A percentile compares a stretch with the other conserved stretches of the same genome.
phyloP scores from a whole-genome alignment of 2,113 vertebrate species.

The Pampusana beccarii region DNA sequence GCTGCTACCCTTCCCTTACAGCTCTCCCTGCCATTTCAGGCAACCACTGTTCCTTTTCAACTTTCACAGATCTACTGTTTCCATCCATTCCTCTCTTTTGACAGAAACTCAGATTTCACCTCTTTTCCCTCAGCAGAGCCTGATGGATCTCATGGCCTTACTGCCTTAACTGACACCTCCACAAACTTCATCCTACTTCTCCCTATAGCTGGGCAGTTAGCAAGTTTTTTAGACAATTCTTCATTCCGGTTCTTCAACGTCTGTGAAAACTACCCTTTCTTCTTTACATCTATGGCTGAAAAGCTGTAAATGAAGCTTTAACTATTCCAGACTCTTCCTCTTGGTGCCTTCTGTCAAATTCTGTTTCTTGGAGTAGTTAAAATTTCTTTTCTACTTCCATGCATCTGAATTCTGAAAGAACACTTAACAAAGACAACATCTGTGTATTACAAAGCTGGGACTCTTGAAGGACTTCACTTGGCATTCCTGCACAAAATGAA shows the following conservation, averaged over 20 bases:
- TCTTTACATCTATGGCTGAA: not conserved
- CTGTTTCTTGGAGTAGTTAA: slow-evolving; percentile 45
- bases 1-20: not conserved
- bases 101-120: not conserved
- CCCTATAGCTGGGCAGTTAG: not conserved
- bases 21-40: not conserved
- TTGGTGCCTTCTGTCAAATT: slow-evolving; percentile 39
- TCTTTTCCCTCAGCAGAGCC: not conserved
- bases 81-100: not conserved
- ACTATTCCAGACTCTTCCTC: slow-evolving; percentile 20
- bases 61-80: not conserved
- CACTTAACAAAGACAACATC: slow-evolving; percentile 59
- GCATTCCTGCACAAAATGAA: slow-evolving; percentile 44
- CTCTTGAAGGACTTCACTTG: slow-evolving; percentile 52
- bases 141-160: not conserved
- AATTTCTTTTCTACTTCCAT: slow-evolving; percentile 41
- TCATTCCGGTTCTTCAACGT: not conserved
- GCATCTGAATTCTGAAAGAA: slow-evolving; percentile 40
- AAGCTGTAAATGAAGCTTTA: slow-evolving; percentile 29
- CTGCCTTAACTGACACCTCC: not conserved
- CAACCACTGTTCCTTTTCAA: not conserved
- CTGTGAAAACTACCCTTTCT: slow-evolving; percentile 17
- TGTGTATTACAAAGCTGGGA: slow-evolving; percentile 49
- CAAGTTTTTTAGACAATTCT: not conserved
- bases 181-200: not conserved